Evolutionary conservation across 2,888 invertebrate genomes (phyloP).

Genomic region (Branchipolynoe longqiensis): DNA sequence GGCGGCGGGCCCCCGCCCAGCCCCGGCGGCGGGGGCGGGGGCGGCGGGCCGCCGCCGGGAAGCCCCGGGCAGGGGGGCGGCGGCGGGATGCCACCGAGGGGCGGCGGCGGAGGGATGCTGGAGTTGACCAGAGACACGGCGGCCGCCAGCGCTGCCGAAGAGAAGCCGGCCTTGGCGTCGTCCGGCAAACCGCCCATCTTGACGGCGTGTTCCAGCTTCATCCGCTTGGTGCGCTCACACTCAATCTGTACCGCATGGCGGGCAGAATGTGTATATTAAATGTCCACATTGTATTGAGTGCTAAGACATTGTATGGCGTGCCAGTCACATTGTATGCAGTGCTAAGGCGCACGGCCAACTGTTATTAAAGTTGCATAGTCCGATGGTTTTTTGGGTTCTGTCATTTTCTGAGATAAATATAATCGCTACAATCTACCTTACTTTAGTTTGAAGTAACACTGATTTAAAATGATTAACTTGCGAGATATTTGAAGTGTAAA

Average conservation of each 20-base stretch:
- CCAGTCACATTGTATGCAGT: too few species aligned
- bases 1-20: conserved; percentile 57
- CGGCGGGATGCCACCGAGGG: conserved; percentile 67
- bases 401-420: too few species aligned
- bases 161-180: conserved; percentile 89
- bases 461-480: too few species aligned
- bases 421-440: too few species aligned
- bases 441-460: too few species aligned
- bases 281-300: too few species aligned
- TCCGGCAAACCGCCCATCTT: conserved; percentile 95
- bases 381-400: too few species aligned
- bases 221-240: conserved; percentile 85
- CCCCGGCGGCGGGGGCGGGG: conserved; percentile 67
- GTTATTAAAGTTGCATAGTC: too few species aligned
- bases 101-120: conserved; percentile 74
- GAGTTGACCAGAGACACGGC: conserved; percentile 68
- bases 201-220: conserved; percentile 91
- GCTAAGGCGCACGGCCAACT: too few species aligned
- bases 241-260: conserved; percentile 73
- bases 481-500: too few species aligned
- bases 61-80: conserved; percentile 67
- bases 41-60: conserved; percentile 57
- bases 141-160: conserved; percentile 61
- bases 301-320: too few species aligned
- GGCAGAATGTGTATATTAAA: not conserved